Percentiles rank a stretch among this genome's conserved stretches.
Conservation (phyloP, 2,888 invertebrate genomes). For the Bombyx huttoni region DNA sequence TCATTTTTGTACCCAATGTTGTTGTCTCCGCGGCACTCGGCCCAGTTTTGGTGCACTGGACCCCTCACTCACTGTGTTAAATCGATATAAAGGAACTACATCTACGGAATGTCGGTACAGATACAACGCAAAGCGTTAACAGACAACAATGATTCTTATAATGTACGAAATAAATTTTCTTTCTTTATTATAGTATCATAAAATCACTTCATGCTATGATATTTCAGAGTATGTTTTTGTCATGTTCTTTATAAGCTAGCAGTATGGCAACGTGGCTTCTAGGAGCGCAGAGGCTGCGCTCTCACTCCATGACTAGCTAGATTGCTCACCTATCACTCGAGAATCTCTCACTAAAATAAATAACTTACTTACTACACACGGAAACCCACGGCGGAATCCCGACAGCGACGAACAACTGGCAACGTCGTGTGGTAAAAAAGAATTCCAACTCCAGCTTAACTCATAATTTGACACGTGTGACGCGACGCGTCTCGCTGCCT, state of each 20-base stretch:
- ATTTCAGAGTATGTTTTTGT: conserved; percentile 28
- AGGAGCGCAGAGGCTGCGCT: conserved; percentile 23
- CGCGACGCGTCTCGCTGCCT: conserved; percentile 20
- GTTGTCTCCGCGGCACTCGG: conserved; percentile 18
- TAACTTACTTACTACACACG: conserved; percentile 51
- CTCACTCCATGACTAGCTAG: conserved; percentile 64
- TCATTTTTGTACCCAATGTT: conserved; percentile 58
- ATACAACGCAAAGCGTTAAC: conserved; percentile 8
- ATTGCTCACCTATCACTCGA: conserved; percentile 57
- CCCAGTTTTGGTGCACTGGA: conserved; percentile 5
- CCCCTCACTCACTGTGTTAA: conserved; percentile 4
- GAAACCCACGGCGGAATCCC: conserved; percentile 26
- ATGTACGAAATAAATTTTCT: neutral
- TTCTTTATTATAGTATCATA: neutral
- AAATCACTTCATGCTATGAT: conserved; percentile 1
- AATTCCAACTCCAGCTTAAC: conserved; percentile 16
- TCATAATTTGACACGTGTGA: conserved; percentile 46
- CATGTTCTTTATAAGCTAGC: conserved; percentile 40
- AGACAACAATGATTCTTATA: too few relatives aligned
- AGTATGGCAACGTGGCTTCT: conserved; percentile 55
- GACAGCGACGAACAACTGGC: neutral
- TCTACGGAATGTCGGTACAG: conserved; percentile 13
- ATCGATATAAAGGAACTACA: conserved; percentile 28
- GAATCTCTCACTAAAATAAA: conserved; percentile 66
- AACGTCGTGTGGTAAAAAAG: neutral